Conservation (phyloP, 2,888 invertebrate species). For the Petrophora chlorosata region DNA sequence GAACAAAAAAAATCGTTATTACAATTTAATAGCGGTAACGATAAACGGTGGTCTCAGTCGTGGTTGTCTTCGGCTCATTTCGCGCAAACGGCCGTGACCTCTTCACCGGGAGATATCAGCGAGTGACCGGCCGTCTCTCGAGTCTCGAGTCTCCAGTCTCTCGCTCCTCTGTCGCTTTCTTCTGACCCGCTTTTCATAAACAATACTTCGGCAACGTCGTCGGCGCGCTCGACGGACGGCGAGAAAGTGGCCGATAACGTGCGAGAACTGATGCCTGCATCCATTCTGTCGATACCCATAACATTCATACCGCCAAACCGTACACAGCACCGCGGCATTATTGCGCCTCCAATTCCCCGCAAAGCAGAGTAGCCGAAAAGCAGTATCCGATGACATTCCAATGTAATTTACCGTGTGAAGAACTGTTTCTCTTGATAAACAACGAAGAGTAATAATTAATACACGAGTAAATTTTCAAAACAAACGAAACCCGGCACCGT, state of each 20-base stretch:
- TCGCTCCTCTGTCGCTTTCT: slow-evolving; percentile 76
- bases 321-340: slow-evolving; percentile 37
- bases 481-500: slow-evolving; percentile 28
- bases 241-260: slow-evolving; percentile 78
- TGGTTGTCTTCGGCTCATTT: slow-evolving; percentile 55
- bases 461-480: slow-evolving; percentile 36
- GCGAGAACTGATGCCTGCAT: slow-evolving; percentile 54
- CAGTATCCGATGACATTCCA: slow-evolving; percentile 45
- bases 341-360: slow-evolving; percentile 44
- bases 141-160: too few relatives aligned
- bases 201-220: slow-evolving; percentile 74
- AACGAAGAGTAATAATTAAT: slow-evolving; percentile 27
- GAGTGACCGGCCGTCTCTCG: slow-evolving; percentile 66
- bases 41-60: slow-evolving; percentile 47
- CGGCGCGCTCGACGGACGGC: slow-evolving; percentile 55
- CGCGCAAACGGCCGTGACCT: slow-evolving; percentile 77
- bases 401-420: slow-evolving; percentile 53
- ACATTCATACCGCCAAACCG: slow-evolving; percentile 39
- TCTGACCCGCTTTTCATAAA: slow-evolving; percentile 82
- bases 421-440: slow-evolving; percentile 44
- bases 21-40: slow-evolving; percentile 56
- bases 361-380: slow-evolving; percentile 51
- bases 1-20: slow-evolving; percentile 59
- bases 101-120: slow-evolving; percentile 74
- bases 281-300: slow-evolving; percentile 51